Evolutionary conservation across 2,797 vertebrate genomes (phyloP), one percentile per base, ranked within the genome.

Genomic region (Poecilia wingei): DNA sequence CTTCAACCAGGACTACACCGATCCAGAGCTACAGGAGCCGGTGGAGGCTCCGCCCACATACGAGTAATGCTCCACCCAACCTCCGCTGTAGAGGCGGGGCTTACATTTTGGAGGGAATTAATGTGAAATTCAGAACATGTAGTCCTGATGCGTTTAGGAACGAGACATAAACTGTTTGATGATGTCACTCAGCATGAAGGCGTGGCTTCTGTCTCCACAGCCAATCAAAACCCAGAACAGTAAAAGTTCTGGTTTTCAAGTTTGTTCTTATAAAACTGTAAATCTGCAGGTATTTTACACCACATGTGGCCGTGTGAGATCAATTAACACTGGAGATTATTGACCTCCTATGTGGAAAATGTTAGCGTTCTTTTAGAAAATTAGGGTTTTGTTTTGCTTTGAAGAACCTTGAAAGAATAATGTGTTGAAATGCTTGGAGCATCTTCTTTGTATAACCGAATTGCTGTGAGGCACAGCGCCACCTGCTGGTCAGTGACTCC

Each of bases 1-100:
- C 0, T 85, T 83, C 53, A 84, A 55, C 61, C 84, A 80, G 51
- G 88, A 86, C 0, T 90, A 90, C 3, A 2, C 75, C 0, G 84
- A 88, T 47, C 88, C 88, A 0, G 18, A 73, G 57, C 77, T 61
- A n/a, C 84, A 75, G 73, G 79, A 86, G 10, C 16, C 36, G 3
- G 8, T 36, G 13, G 86, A 86, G 20, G 74, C 55, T 22, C 70
- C 10, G 1, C 79, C 82, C 51, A 71, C 73, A 0, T 77, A 86
- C 0, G 82, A 84, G 46, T 88, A 55, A 53, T 74, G 3, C 55
- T 41, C 43, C 20, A 20, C 72, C 76, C 39, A 59, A 22, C 0
- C 22, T 41, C 0, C 4, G n/a, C 4, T 28, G 12, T 18, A 61
- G 1, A 6, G 73, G 53, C 0, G 25, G 59, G 46, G 25, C 22